These are phyloP conservation scores for Cairina moschata DNA, from an alignment of 2,113 vertebrate genomes.

Conservation along the genomic window DNA sequence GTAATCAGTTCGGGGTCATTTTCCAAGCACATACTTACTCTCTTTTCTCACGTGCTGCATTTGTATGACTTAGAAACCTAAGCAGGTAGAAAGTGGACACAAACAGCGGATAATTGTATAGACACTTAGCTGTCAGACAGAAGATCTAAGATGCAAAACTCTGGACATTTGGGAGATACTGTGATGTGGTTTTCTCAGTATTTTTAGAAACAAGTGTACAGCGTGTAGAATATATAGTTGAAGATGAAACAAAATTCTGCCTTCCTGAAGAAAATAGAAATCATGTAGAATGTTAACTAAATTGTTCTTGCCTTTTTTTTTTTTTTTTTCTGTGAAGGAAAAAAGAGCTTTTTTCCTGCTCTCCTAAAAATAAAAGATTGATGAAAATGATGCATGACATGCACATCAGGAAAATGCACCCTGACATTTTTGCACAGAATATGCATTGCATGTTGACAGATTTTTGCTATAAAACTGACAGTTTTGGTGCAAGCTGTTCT, in stretches of 20 bases:
- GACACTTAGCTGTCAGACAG: constrained; percentile 4
- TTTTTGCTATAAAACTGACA: constrained; percentile 78
- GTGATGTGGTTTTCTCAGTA: background rate
- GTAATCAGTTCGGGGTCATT: background rate
- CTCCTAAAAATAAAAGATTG: constrained; percentile 73
- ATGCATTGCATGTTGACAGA: constrained; percentile 66
- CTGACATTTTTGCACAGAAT: constrained; percentile 72
- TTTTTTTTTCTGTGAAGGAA: background rate
- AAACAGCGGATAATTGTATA: background rate
- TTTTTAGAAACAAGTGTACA: constrained; percentile 25
- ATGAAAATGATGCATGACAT: constrained; percentile 68
- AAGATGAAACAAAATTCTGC: background rate
- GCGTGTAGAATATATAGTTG: background rate
- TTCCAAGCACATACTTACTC: background rate
- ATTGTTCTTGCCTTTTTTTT: background rate
- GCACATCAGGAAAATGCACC: constrained; percentile 72
- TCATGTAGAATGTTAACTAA: constrained; percentile 9
- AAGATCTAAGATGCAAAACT: constrained; percentile 11
- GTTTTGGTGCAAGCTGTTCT: constrained; percentile 78
- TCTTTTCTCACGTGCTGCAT: background rate
- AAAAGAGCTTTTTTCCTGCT: constrained; percentile 1
- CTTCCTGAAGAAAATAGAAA: constrained; percentile 27
- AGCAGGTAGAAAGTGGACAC: background rate
- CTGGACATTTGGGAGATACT: background rate
- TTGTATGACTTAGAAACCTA: background rate